These are phyloP conservation scores for Pissodes strobi DNA, from an alignment of 1,140 invertebrate species.

Conservation along the genomic window DNA sequence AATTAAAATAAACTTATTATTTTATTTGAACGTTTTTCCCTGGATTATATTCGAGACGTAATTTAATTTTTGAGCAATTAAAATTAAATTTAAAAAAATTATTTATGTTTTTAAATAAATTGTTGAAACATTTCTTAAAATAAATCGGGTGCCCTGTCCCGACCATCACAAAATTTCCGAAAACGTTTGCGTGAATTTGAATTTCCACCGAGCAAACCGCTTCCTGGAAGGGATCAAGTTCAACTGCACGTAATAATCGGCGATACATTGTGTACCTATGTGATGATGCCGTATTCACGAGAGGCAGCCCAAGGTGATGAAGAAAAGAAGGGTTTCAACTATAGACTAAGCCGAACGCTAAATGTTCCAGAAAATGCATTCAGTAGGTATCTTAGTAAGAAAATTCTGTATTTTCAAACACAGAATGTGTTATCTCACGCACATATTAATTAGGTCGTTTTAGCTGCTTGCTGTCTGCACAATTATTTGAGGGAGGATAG, in stretches of 20 bases:
- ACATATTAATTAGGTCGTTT: slow-evolving; percentile 1
- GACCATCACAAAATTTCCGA: too few species aligned
- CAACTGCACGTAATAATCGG: slow-evolving; percentile 41
- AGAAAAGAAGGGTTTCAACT: slow-evolving; percentile 25
- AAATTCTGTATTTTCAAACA: slow-evolving; percentile 7
- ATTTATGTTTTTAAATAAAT: too few species aligned
- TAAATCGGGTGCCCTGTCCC: too few species aligned
- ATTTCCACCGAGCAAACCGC: slow-evolving; percentile 9
- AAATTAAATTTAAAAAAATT: too few species aligned
- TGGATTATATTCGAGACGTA: too few species aligned
- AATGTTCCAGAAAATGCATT: too few species aligned
- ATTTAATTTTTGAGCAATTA: too few species aligned
- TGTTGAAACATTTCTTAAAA: too few species aligned
- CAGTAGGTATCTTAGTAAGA: neutral
- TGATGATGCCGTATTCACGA: slow-evolving; percentile 22
- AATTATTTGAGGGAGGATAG: too few species aligned
- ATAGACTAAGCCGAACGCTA: slow-evolving; percentile 1
- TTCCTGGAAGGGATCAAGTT: slow-evolving; percentile 12
- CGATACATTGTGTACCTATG: slow-evolving; percentile 23
- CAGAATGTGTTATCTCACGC: neutral
- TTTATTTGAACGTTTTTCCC: too few species aligned
- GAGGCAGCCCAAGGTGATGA: slow-evolving; percentile 30
- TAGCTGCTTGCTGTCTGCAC: too few species aligned
- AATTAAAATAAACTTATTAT: too few species aligned
- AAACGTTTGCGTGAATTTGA: slow-evolving; percentile 7